A percentile compares a stretch with the other conserved stretches of the same genome.
Evolutionary conservation across 2,888 invertebrate genomes (phyloP).

Genomic region (Cylloceria caligata): DNA sequence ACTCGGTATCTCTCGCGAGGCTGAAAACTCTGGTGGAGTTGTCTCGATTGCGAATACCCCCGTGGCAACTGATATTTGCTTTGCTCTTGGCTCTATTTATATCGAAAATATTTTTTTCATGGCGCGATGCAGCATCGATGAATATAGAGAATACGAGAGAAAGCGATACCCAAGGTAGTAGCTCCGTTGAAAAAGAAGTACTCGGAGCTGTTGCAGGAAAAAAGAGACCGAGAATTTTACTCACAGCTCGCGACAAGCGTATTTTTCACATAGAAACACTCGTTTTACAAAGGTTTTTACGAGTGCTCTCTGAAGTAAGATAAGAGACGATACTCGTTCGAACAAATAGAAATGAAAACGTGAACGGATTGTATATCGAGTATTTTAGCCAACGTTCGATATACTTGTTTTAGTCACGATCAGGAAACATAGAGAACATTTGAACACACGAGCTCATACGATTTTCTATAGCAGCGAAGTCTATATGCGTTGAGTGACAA

Average conservation of each 20-base stretch:
- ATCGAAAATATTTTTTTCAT: constrained; percentile 27
- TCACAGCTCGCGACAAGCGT: not conserved
- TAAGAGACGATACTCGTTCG: constrained; percentile 15
- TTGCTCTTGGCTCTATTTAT: not conserved
- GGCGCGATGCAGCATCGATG: constrained; percentile 37
- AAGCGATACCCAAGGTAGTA: not conserved
- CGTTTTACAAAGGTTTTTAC: constrained; percentile 26
- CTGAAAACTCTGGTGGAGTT: not conserved
- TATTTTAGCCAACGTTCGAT: not conserved
- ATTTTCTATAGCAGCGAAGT: not conserved
- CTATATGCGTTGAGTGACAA: not conserved
- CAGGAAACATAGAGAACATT: not conserved
- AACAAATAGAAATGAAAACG: constrained; percentile 32
- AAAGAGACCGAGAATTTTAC: not conserved
- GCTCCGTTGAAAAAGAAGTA: constrained; percentile 41
- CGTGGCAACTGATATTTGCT: constrained; percentile 11
- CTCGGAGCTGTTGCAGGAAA: not conserved
- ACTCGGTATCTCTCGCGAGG: not conserved
- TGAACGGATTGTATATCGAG: not conserved
- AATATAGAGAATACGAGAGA: constrained; percentile 30
- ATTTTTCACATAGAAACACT: constrained; percentile 5
- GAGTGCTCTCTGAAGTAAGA: not conserved
- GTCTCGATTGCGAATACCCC: constrained; percentile 8
- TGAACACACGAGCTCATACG: not conserved
- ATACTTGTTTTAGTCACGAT: not conserved